These are phyloP conservation scores for Lamellibrachia satsuma DNA, from an alignment of 2,888 invertebrate genomes.

Conservation along the genomic window DNA sequence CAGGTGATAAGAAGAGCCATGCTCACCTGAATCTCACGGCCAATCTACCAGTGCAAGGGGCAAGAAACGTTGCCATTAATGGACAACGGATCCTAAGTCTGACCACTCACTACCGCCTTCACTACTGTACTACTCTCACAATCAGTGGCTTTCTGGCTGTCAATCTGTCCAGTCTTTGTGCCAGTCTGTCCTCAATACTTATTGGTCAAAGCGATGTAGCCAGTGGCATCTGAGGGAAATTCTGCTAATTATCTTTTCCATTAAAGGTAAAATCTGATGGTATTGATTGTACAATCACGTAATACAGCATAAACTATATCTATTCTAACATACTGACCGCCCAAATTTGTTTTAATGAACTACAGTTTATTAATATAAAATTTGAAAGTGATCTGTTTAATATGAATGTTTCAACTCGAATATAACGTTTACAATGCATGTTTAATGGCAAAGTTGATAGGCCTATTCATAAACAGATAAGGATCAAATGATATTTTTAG, in stretches of 20 bases:
- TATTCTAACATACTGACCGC: no score
- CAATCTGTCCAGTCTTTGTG: not conserved
- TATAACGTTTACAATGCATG: no score
- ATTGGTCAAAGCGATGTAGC: not conserved
- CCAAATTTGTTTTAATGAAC: no score
- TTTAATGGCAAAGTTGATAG: no score
- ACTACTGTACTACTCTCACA: not conserved
- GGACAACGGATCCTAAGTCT: not conserved
- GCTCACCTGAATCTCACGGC: conserved; percentile 17
- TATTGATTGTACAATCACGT: not conserved
- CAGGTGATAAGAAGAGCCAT: conserved; percentile 17
- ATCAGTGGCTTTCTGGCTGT: not conserved
- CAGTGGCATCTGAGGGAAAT: not conserved
- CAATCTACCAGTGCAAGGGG: not conserved
- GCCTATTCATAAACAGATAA: no score
- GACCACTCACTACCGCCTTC: not conserved
- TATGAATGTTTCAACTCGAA: no score
- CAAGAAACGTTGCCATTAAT: not conserved
- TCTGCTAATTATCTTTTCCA: no score
- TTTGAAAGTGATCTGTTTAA: no score
- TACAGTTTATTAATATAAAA: no score
- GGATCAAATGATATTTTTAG: no score
- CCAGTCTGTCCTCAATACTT: not conserved
- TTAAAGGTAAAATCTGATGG: no score
- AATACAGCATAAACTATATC: not conserved